These are phyloP conservation scores for Chroicocephalus ridibundus DNA, from an alignment of 2,113 vertebrate genomes.

Conservation along the genomic window DNA sequence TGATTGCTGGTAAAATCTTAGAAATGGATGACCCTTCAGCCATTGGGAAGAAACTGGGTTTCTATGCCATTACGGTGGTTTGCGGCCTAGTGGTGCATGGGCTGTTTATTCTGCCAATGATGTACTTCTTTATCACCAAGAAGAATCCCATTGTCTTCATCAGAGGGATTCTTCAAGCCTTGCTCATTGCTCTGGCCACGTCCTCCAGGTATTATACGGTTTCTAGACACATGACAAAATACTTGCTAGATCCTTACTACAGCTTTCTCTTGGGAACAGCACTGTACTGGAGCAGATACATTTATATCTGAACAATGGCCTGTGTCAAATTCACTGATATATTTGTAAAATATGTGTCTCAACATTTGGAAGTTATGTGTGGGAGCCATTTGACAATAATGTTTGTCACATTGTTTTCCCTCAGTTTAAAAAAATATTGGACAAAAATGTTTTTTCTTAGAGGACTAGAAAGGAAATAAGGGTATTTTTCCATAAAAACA, in stretches of 20 bases:
- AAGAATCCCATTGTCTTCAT: constrained; percentile 98
- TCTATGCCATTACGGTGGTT: constrained; percentile 93
- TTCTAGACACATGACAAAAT: not conserved
- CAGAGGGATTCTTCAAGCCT: constrained; percentile 93
- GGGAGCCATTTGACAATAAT: not conserved
- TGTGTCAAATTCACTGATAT: not conserved
- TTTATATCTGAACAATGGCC: not conserved
- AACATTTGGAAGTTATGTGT: not conserved
- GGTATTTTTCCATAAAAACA: not conserved
- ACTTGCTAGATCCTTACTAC: not conserved
- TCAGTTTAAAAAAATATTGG: not conserved
- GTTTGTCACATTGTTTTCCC: not conserved
- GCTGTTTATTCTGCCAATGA: constrained; percentile 91
- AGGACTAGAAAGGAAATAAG: not conserved
- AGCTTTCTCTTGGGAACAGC: not conserved
- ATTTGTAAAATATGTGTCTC: not conserved
- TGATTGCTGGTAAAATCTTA: constrained; percentile 97
- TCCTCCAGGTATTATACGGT: constrained; percentile 87
- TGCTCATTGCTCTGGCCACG: constrained; percentile 95
- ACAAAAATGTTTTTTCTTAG: not conserved
- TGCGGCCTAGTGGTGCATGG: constrained; percentile 92
- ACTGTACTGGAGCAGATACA: not conserved
- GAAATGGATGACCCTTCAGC: constrained; percentile 97
- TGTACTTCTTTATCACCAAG: constrained; percentile 97
- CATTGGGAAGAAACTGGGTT: constrained; percentile 94